A percentile compares a stretch with the other conserved stretches of the same genome.
Evolutionary conservation across 2,888 invertebrate species (phyloP).

Genomic region (Drosophila diplacantha): DNA sequence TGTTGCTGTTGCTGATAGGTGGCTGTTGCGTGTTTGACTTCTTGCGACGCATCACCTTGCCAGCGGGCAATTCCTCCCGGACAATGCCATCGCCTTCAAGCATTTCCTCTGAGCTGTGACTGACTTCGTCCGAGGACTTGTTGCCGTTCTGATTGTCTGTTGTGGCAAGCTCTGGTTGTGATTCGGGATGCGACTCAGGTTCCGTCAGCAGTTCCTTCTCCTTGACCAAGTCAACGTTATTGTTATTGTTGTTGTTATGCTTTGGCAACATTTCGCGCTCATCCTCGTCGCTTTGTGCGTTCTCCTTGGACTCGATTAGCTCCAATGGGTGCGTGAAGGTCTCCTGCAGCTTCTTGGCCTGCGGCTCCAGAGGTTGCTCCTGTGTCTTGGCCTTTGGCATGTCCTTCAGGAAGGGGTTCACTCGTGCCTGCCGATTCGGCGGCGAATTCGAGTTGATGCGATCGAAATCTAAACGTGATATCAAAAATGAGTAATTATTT

Average conservation of each 20-base stretch:
- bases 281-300: conserved; percentile 52
- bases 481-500: neutral
- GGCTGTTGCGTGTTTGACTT: conserved; percentile 67
- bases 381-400: conserved; percentile 77
- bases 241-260: conserved; percentile 48
- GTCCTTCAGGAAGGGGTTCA: conserved; percentile 82
- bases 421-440: conserved; percentile 79
- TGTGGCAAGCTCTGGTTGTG: conserved; percentile 41
- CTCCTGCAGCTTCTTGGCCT: conserved; percentile 48
- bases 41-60: conserved; percentile 81
- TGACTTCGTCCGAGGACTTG: conserved; percentile 60
- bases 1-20: conserved; percentile 30
- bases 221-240: conserved; percentile 45
- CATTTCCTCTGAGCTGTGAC: conserved; percentile 79
- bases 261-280: conserved; percentile 41
- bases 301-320: conserved; percentile 34
- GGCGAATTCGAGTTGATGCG: conserved; percentile 74
- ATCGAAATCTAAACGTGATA: conserved; percentile 68
- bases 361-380: conserved; percentile 32
- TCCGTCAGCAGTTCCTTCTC: conserved; percentile 9
- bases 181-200: conserved; percentile 1
- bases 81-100: conserved; percentile 79
- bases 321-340: conserved; percentile 52
- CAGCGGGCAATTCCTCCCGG: conserved; percentile 84
- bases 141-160: conserved; percentile 77